Percentiles rank a stretch among this genome's conserved stretches.
Conservation (phyloP, 2,888 invertebrate species). For the Cremastinae sp. region DNA sequence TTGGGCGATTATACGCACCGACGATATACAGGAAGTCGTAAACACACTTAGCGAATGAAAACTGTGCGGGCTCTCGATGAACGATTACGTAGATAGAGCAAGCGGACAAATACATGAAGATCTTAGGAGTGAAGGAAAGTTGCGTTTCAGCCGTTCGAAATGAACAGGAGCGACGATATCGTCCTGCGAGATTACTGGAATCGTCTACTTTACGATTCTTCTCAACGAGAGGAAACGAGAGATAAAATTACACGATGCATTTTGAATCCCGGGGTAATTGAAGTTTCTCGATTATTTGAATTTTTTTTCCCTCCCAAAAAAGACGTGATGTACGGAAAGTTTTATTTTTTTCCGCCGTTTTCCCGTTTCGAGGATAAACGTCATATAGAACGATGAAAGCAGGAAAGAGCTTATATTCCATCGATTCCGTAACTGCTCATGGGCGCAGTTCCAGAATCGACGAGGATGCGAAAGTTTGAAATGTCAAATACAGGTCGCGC, state of each 20-base stretch:
- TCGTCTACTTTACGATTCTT: conserved; percentile 36
- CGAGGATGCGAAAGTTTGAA: conserved; percentile 30
- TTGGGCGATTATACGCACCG: conserved; percentile 61
- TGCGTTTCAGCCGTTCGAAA: no score
- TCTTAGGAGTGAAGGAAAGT: conserved; percentile 2
- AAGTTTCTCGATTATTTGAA: conserved; percentile 29
- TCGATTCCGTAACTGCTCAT: neutral
- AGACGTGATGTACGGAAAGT: conserved; percentile 36
- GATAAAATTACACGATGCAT: no score
- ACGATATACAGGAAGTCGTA: conserved; percentile 63
- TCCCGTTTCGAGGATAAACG: no score
- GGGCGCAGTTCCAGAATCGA: conserved; percentile 49
- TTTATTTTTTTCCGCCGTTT: conserved; percentile 4
- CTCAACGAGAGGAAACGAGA: no score
- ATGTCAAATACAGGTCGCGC: conserved; percentile 22
- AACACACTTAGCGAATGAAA: conserved; percentile 62
- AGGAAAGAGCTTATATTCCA: conserved; percentile 7
- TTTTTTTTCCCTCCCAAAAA: conserved; percentile 11
- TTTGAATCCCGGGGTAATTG: no score
- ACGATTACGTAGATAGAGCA: conserved; percentile 2
- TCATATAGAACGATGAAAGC: conserved; percentile 4
- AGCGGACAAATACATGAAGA: conserved; percentile 18
- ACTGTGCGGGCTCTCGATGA: conserved; percentile 13
- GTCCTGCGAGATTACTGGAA: conserved; percentile 35
- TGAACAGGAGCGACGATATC: conserved; percentile 13